Evolutionary conservation across 2,113 vertebrate species (phyloP).

Genomic region (Coreoperca whiteheadi): DNA sequence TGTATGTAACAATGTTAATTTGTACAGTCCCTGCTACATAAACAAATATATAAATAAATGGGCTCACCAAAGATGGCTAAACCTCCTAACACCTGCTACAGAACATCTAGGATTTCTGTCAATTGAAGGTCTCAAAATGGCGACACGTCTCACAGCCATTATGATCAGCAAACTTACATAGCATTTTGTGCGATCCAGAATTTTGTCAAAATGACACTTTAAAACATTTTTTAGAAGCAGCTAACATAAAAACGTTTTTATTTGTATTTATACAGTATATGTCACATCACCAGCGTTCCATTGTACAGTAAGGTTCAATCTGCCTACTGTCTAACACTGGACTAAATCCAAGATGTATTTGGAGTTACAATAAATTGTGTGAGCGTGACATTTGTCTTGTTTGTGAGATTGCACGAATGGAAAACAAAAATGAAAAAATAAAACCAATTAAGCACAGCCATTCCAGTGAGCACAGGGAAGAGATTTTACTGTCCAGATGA

Average conservation of each 20-base stretch:
- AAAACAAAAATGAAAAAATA: slow-evolving; percentile 66
- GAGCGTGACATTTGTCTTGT: slow-evolving; percentile 51
- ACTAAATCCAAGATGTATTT: slow-evolving; percentile 13
- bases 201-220: too few relatives aligned
- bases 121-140: too few relatives aligned
- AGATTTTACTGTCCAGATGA: slow-evolving; percentile 66
- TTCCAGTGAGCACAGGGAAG: slow-evolving; percentile 51
- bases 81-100: too few relatives aligned
- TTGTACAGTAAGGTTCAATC: not conserved
- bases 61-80: too few relatives aligned
- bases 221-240: not conserved
- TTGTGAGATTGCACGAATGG: slow-evolving; percentile 54
- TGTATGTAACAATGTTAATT: too few relatives aligned
- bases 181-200: too few relatives aligned
- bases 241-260: not conserved
- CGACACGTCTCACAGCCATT: too few relatives aligned
- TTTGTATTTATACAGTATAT: not conserved
- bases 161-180: too few relatives aligned
- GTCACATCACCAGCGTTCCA: not conserved
- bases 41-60: too few relatives aligned
- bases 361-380: slow-evolving; percentile 29
- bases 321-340: not conserved
- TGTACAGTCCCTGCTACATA: too few relatives aligned
- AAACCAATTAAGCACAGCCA: slow-evolving; percentile 52
- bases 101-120: too few relatives aligned